These are phyloP conservation scores for Arbacia lixula DNA, from an alignment of 53 echinoderm and acorn worm genomes.

Conservation along the genomic window DNA sequence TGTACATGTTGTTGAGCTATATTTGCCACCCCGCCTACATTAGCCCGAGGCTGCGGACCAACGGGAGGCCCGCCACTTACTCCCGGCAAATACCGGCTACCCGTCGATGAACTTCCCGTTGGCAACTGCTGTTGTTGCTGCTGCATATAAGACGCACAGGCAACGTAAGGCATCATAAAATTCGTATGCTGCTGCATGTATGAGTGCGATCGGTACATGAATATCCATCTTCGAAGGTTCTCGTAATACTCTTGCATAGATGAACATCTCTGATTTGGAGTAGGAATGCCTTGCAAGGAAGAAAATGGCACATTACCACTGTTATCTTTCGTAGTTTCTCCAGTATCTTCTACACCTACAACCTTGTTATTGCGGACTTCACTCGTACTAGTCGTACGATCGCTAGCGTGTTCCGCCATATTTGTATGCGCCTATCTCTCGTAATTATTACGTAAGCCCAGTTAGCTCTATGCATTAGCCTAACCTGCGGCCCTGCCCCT, in stretches of 20 bases:
- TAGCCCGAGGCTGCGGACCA: not conserved
- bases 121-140: conserved; percentile 9
- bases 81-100: conserved; percentile 12
- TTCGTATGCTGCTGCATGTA: conserved; percentile 36
- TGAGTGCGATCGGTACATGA: conserved; percentile 18
- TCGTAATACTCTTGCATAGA: conserved; percentile 36
- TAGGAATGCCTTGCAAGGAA: no score
- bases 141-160: conserved; percentile 30
- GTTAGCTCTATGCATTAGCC: no score
- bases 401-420: no score
- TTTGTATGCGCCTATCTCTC: no score
- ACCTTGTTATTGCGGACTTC: no score
- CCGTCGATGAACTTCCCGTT: not conserved
- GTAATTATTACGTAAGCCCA: no score
- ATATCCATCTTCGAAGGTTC: conserved; percentile 20
- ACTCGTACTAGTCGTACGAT: no score
- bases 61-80: not conserved
- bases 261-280: no score
- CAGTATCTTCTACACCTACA: no score
- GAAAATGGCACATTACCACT: no score
- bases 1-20: not conserved
- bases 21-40: not conserved
- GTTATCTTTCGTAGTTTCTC: no score
- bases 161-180: conserved; percentile 43
- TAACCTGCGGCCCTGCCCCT: no score